These are phyloP conservation scores for Tachystola acroxantha DNA, from an alignment of 2,888 invertebrate genomes.

Conservation along the genomic window DNA sequence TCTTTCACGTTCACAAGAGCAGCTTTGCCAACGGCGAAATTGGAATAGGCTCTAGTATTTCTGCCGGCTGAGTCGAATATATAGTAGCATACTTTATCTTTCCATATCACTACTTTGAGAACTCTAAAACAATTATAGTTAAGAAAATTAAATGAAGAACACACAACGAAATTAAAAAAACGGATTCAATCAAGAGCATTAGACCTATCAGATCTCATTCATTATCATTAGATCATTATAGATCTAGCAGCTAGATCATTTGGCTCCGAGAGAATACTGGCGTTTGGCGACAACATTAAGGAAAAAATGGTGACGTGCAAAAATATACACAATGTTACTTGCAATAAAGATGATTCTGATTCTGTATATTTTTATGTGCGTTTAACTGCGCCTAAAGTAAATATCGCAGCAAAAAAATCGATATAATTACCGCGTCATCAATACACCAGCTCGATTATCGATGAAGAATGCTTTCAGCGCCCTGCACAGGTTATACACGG, in stretches of 20 bases:
- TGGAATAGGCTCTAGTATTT: constrained; percentile 69
- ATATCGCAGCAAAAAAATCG: too few relatives aligned
- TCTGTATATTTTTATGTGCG: too few relatives aligned
- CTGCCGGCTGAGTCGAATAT: constrained; percentile 81
- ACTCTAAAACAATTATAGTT: constrained; percentile 33
- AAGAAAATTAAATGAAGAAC: not conserved
- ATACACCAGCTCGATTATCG: constrained; percentile 69
- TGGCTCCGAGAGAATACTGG: too few relatives aligned
- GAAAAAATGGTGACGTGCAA: too few relatives aligned
- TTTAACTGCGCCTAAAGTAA: too few relatives aligned
- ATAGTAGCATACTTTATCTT: constrained; percentile 76
- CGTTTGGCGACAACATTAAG: too few relatives aligned
- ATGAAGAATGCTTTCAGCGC: constrained; percentile 77
- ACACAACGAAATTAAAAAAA: not conserved
- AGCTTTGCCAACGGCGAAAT: constrained; percentile 69
- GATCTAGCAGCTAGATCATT: too few relatives aligned
- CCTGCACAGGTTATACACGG: constrained; percentile 69
- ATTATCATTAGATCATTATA: too few relatives aligned
- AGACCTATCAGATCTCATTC: too few relatives aligned
- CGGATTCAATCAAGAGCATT: too few relatives aligned
- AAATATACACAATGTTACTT: too few relatives aligned
- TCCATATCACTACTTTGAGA: constrained; percentile 77
- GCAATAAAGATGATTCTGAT: too few relatives aligned
- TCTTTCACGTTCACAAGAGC: constrained; percentile 77
- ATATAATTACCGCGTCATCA: constrained; percentile 52